Evolutionary conservation across 2,797 vertebrate species (phyloP), one percentile per base, ranked within the genome.

Genomic region (Okamejei kenojei): DNA sequence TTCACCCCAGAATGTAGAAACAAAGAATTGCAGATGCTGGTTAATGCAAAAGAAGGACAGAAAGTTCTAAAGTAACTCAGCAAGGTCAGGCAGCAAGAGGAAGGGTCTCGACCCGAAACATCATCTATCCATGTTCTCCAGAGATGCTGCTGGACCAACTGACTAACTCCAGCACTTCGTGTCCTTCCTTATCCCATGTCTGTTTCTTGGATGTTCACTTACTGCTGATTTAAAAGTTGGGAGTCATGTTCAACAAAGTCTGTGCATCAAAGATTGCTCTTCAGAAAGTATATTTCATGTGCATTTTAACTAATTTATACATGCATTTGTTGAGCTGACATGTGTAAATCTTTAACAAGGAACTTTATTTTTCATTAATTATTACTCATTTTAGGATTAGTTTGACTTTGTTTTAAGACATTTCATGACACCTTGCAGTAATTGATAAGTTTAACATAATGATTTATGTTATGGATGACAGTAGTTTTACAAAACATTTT

Each of bases 381-480:
- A 1, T 5, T 32, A 65, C 82, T 19, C n/a, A 65, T 29, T 65
- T 86, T 9, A 86, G 26, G 29, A 65, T 86, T 86, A 63, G 15
- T 7, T n/a, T 13, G 21, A 63, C 8, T 35, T 88, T 88, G 84
- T 88, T 68, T 68, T 35, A 88, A 88, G 65, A 38, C 1, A 35
- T 88, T 88, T 68, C 15, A 88, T n/a, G n/a, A 88, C 90, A 58
- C 35, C 17, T 92, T 73, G 73, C 90, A n/a, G 26, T 92, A 73
- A 92, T 11, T 92, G 45, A 92, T 92, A 35, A 7, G n/a, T 45
- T 74, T 76, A 29, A 29, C 38, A 76, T 73, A 45, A 38, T n/a
- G 32, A 86, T 65, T 86, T 86, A 86, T 86, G 58, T 86, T 65
- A 65, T 86, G 82, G 13, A n/a, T 86, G n/a, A 88, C 63, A 88